Evolutionary conservation across 2,888 invertebrate species (phyloP).

Genomic region (Flexamia atlantica): DNA sequence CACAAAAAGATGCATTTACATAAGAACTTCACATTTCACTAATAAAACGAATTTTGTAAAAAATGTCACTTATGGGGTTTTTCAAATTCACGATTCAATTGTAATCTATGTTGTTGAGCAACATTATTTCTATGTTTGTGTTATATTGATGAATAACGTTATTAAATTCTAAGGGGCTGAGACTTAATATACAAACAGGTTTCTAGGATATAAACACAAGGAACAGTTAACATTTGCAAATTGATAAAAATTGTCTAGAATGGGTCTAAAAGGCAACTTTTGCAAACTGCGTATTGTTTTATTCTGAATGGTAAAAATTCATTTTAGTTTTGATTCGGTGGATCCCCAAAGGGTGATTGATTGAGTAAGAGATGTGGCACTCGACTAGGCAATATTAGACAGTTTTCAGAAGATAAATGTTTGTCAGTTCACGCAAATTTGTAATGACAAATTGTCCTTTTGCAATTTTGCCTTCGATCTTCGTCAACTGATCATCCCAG

Average conservation of each 20-base stretch:
- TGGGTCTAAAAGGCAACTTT: background rate
- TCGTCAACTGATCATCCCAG: background rate
- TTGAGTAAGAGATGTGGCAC: background rate
- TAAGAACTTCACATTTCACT: no score
- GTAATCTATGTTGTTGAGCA: background rate
- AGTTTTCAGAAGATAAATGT: background rate
- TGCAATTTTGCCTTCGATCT: background rate
- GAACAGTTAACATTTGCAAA: background rate
- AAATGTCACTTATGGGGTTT: no score
- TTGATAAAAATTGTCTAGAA: background rate
- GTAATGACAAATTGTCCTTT: background rate
- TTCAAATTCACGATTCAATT: no score
- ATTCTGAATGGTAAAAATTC: background rate
- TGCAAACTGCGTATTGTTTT: background rate
- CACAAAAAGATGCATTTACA: no score
- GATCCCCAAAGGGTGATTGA: background rate
- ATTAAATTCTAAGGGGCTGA: background rate
- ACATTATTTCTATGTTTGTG: background rate
- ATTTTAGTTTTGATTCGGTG: background rate
- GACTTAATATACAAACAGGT: background rate
- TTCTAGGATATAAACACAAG: background rate
- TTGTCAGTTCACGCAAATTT: background rate
- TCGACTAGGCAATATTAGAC: background rate
- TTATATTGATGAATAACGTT: background rate
- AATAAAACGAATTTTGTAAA: no score